Percentiles rank a stretch among this genome's conserved stretches.
Evolutionary conservation across 2,888 invertebrate species (phyloP).

Genomic region (Mechanitis mazaeus): DNA sequence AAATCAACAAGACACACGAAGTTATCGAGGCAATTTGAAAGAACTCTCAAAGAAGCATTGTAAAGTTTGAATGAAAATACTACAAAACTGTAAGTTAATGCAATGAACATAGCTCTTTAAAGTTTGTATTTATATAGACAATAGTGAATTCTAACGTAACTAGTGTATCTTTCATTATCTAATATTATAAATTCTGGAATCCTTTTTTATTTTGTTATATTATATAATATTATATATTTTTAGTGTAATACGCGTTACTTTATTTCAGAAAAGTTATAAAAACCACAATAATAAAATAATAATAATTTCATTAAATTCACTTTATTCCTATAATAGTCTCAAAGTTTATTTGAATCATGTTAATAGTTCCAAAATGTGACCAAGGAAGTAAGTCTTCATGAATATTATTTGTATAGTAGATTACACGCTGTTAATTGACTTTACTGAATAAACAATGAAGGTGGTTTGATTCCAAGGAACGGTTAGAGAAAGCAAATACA

Average conservation of each 20-base stretch:
- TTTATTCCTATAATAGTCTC: no score
- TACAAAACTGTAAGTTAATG: slow-evolving; percentile 5
- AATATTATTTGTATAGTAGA: background rate
- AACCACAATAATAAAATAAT: no score
- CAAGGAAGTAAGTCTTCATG: background rate
- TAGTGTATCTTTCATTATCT: no score
- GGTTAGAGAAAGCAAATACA: background rate
- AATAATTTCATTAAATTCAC: no score
- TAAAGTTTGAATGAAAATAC: slow-evolving; percentile 13
- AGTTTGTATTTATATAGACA: background rate
- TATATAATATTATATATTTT: no score
- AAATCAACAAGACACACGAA: slow-evolving; percentile 14
- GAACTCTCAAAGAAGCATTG: slow-evolving; percentile 18
- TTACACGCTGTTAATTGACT: slow-evolving; percentile 3
- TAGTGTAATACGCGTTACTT: no score
- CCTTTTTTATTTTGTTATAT: no score
- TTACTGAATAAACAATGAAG: slow-evolving; percentile 3
- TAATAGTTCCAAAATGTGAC: background rate
- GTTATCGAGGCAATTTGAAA: slow-evolving; percentile 17
- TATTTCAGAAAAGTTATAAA: no score
- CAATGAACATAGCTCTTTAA: background rate
- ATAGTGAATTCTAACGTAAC: background rate
- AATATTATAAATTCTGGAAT: background rate
- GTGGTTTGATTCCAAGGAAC: background rate
- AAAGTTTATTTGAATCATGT: no score